A percentile compares a stretch with the other conserved stretches of the same genome.
These are phyloP conservation scores for Siderastrea radians DNA, from an alignment of 92 coral and sea anemone species.

Conservation along the genomic window DNA sequence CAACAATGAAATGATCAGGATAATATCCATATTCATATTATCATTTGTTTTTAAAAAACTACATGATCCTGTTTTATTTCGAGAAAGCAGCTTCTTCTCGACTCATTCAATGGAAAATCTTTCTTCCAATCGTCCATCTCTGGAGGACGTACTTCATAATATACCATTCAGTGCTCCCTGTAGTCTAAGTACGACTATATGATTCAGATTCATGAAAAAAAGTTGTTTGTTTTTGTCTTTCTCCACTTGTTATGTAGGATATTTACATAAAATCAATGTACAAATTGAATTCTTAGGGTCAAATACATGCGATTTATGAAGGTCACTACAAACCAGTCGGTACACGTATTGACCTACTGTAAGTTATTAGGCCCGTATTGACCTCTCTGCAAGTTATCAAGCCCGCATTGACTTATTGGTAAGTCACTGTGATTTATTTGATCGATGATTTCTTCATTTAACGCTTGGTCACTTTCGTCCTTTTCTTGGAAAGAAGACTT, in stretches of 20 bases:
- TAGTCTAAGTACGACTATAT: no score
- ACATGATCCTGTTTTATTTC: no score
- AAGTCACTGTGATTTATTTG: neutral
- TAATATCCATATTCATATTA: no score
- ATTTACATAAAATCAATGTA: conserved; percentile 12
- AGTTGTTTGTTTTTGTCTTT: neutral
- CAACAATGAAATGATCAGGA: no score
- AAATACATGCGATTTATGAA: neutral
- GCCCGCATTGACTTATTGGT: no score
- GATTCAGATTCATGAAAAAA: neutral
- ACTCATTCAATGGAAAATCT: no score
- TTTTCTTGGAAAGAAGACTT: conserved; percentile 52
- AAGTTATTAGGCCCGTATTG: neutral
- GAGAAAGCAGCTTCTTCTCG: no score
- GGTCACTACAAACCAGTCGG: neutral
- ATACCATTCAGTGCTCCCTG: neutral
- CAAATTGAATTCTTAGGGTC: neutral
- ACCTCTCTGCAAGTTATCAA: neutral
- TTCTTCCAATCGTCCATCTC: neutral
- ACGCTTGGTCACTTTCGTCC: conserved; percentile 34
- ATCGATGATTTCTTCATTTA: no score
- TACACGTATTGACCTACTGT: no score
- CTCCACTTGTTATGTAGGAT: neutral
- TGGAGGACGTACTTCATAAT: neutral
- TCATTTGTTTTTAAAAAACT: no score